Evolutionary conservation across 2,797 vertebrate genomes (phyloP).

Genomic region (Peromyscus eremicus): DNA sequence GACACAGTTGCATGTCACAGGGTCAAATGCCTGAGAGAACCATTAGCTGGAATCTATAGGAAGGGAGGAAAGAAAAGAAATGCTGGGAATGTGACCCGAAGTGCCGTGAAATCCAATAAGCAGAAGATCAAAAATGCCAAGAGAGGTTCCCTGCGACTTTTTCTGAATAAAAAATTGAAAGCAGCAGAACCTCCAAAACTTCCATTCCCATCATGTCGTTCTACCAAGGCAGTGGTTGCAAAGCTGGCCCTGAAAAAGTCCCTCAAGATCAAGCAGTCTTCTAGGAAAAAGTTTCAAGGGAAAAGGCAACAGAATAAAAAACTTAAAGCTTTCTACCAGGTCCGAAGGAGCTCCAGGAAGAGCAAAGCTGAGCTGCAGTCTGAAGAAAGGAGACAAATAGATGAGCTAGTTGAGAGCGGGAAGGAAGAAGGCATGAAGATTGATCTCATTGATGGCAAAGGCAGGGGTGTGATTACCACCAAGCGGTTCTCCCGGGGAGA

Average conservation of each 20-base stretch:
- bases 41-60: constrained; percentile 88
- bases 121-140: constrained; percentile 87
- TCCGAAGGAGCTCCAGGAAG: constrained; percentile 96
- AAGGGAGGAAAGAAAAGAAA: constrained; percentile 90
- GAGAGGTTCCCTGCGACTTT: constrained; percentile 79
- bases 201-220: constrained; percentile 73
- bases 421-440: constrained; percentile 98
- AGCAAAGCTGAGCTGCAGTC: constrained; percentile 95
- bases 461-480: constrained; percentile 95
- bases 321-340: constrained; percentile 96
- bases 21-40: constrained; percentile 88
- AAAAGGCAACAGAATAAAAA: constrained; percentile 93
- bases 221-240: constrained; percentile 85
- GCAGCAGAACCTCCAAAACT: constrained; percentile 84
- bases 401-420: constrained; percentile 94
- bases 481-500: constrained; percentile 94
- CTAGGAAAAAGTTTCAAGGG: constrained; percentile 89
- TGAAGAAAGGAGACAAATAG: constrained; percentile 93
- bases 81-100: constrained; percentile 83
- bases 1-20: constrained; percentile 92
- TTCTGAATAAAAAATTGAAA: constrained; percentile 86
- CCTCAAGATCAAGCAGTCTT: constrained; percentile 89
- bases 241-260: constrained; percentile 88
- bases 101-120: constrained; percentile 87
- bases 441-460: constrained; percentile 95